phyloP scores from a whole-genome alignment of 2,888 invertebrate genomes.

The Ectobius pallidus region DNA sequence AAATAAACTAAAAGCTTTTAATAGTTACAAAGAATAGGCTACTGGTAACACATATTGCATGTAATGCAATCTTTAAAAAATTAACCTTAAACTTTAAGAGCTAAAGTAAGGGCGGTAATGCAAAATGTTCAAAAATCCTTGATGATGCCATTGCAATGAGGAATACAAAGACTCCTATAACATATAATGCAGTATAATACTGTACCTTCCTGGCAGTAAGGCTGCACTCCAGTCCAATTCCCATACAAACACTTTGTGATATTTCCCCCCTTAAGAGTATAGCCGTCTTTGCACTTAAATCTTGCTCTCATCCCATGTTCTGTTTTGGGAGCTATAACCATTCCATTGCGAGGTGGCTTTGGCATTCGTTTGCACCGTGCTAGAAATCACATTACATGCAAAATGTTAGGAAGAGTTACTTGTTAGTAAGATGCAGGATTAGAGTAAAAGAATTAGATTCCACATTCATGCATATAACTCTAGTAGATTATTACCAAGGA shows the following conservation, averaged over 20 bases:
- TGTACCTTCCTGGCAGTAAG: slow-evolving; percentile 83
- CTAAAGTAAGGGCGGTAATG: no score
- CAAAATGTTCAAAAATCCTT: no score
- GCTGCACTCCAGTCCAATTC: slow-evolving; percentile 89
- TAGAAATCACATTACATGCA: slow-evolving; percentile 48
- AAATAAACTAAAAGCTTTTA: no score
- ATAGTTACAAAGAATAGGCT: no score
- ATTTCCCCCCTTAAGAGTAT: slow-evolving; percentile 74
- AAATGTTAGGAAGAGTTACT: slow-evolving; percentile 41
- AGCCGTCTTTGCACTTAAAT: slow-evolving; percentile 94
- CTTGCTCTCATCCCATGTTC: slow-evolving; percentile 95
- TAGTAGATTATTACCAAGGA: no score
- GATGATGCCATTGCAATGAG: no score
- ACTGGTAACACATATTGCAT: no score
- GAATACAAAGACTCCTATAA: no score
- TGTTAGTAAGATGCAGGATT: slow-evolving; percentile 11
- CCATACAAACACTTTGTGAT: slow-evolving; percentile 91
- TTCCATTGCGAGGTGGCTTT: slow-evolving; percentile 85
- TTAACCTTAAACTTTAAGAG: no score
- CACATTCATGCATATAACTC: no score
- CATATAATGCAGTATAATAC: no score
- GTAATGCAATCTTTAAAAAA: no score
- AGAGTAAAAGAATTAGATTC: slow-evolving; percentile 19
- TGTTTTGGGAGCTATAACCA: slow-evolving; percentile 97
- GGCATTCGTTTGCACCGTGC: slow-evolving; percentile 83